These are phyloP conservation scores for Megastigmus dorsalis DNA, from an alignment of 2,888 invertebrate species.

Conservation along the genomic window DNA sequence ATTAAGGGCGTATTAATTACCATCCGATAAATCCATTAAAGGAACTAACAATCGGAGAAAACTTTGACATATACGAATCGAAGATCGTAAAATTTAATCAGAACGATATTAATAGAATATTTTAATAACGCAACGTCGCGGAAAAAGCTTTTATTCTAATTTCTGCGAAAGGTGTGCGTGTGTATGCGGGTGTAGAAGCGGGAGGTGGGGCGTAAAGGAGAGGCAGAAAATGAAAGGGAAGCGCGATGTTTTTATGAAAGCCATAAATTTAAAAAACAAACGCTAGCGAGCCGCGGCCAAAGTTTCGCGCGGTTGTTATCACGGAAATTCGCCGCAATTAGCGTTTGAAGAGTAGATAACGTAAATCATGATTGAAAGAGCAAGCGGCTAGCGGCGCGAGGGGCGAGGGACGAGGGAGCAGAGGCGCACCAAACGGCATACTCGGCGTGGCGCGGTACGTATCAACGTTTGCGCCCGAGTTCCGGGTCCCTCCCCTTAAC, in stretches of 20 bases:
- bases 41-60: too few species aligned
- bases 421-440: too few species aligned
- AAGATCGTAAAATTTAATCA: too few species aligned
- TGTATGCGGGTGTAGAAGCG: background rate
- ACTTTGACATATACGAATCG: too few species aligned
- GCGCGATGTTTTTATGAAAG: too few species aligned
- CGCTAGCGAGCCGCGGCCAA: background rate
- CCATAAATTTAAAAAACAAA: conserved; percentile 13
- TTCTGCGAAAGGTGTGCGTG: too few species aligned
- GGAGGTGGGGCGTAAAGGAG: too few species aligned
- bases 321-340: conserved; percentile 11
- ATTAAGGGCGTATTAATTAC: too few species aligned
- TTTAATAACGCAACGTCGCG: background rate
- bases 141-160: conserved; percentile 11
- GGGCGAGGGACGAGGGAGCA: too few species aligned
- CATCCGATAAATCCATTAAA: too few species aligned
- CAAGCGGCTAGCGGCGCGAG: too few species aligned
- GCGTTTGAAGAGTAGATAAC: conserved; percentile 17
- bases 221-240: background rate
- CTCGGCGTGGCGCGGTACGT: background rate
- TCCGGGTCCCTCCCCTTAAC: conserved; percentile 6
- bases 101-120: too few species aligned
- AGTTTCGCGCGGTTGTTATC: conserved; percentile 17
- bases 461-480: background rate
- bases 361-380: conserved; percentile 15